Evolutionary conservation across 2,888 invertebrate species (phyloP), one percentile per base, ranked within the genome.

Genomic region (Platerodrilus igneus): DNA sequence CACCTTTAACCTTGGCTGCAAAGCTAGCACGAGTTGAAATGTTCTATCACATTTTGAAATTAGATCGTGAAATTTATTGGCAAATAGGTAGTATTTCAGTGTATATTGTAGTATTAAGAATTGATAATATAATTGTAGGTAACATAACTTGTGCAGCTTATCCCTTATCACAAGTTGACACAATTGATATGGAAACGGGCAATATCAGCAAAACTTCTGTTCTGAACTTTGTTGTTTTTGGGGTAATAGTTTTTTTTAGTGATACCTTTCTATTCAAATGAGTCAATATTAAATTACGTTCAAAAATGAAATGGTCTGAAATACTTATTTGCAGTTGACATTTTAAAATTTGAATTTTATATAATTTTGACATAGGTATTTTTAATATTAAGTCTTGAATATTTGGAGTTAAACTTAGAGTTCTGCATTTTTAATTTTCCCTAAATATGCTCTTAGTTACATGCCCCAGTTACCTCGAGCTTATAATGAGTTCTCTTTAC

Each of bases 101-200:
- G 17, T 14, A n/a, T 18, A 20, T 26, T 16, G 11, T 14, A 26
- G 10, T 4, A 15, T 11, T 33, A 37, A 17, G 15, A 28, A 19
- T 27, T 33, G 4, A 11, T 13, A 3, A 17, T 3, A n/a, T 16
- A 25, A 31, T 63, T 66, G 47, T 54, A 71, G 79, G 79, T 0
- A 87, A 91, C 46, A 91, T 97, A 3, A 94, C 94, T 0, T 97
- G 95, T 65, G 95, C 96, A 0, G 96, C 96, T 0, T 97, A 97
- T 69, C 96, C 97, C 0, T 69, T 99, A 31, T 84, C 87, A 0
- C 88, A 91, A 68, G 87, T 96, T 19, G 97, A 99, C 61, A 96
- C 96, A 1, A 97, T 97, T 47, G 90, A 94, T 58, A 83, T 84
- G 3, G 79, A 81, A 60, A 90, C 88, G 5, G 94, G 94, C 3